Evolutionary conservation across 2,797 vertebrate species (phyloP), one percentile per base, ranked within the genome.

Genomic region (Pangasius larnaudii): DNA sequence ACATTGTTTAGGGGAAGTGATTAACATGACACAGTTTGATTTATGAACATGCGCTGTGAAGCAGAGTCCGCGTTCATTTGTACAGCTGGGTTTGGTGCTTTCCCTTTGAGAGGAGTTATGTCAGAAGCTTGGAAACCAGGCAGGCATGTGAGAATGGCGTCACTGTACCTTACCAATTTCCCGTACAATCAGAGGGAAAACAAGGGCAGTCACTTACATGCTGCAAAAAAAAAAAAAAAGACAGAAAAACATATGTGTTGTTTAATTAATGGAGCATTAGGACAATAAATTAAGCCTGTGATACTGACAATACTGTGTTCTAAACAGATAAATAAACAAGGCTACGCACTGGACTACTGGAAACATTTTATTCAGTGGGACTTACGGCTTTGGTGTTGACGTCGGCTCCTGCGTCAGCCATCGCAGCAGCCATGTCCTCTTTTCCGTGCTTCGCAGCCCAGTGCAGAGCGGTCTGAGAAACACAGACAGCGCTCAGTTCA

Each of bases 401-500:
- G 7, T 97, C 96, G 0, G 95, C 95, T 0, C 96, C 96, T 0
- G 96, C 95, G 0, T 94, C 91, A 5, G 91, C 95, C 91, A 97
- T 92, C 85, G 95, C 92, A 6, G 91, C 4, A 0, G 95, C 95
- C 96, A 97, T 96, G 93, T 96, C 96, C 87, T 93, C 87, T 85
- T 94, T 96, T 88, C 96, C 96, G 1, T 97, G 97, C 89, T 97
- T 97, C 8, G 96, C 96, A 1, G 97, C 96, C 96, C 96, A 97
- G 91, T 97, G 96, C 86, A 97, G 91, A 36, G 96, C 96, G 0
- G 96, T 97, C 97, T 97, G 94, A 51, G 27, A 78, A 63, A 56
- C 71, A 67, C 24, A 86, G 18, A 82, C 51, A n/a, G 19, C 16
- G 2, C 13, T 86, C 22, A 74, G 19, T 33, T 58, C 42, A 18